phyloP scores from a whole-genome alignment of 2,113 vertebrate species.

The Triplophysa tibetana region DNA sequence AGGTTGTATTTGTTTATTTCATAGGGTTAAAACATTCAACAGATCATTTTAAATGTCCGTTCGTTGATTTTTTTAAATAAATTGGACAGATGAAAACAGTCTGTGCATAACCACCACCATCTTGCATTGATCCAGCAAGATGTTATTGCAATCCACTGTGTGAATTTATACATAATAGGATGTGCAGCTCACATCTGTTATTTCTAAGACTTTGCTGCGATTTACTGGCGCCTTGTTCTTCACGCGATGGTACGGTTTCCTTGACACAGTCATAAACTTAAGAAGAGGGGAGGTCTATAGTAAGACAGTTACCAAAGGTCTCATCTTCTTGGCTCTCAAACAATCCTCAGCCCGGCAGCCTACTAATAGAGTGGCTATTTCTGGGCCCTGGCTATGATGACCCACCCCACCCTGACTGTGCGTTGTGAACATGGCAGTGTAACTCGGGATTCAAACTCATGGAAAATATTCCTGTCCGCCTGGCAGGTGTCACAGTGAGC shows the following conservation, averaged over 20 bases:
- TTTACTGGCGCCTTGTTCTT: neutral
- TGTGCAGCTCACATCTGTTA: neutral
- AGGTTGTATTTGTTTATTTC: neutral
- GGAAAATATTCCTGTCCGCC: conserved; percentile 50
- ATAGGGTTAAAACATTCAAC: neutral
- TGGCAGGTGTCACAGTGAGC: conserved; percentile 49
- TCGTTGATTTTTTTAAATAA: conserved; percentile 5
- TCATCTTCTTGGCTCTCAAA: conserved; percentile 13
- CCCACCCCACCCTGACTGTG: conserved; percentile 19
- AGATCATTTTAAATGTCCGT: neutral
- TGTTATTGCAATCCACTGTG: neutral
- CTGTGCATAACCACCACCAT: neutral
- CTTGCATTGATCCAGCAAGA: conserved; percentile 6
- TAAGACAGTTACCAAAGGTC: neutral
- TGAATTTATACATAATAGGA: neutral
- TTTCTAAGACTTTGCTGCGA: neutral
- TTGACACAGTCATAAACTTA: neutral
- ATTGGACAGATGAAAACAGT: neutral
- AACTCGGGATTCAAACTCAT: conserved; percentile 43
- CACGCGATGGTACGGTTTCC: neutral
- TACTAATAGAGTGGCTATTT: conserved; percentile 49
- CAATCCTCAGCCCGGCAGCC: neutral
- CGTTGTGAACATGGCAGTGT: conserved; percentile 47
- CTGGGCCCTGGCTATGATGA: conserved; percentile 40
- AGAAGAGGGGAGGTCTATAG: neutral